Percentiles rank a stretch among this genome's conserved stretches.
Conservation (phyloP, 1,140 invertebrate genomes). For the Papilio aristodemus region DNA sequence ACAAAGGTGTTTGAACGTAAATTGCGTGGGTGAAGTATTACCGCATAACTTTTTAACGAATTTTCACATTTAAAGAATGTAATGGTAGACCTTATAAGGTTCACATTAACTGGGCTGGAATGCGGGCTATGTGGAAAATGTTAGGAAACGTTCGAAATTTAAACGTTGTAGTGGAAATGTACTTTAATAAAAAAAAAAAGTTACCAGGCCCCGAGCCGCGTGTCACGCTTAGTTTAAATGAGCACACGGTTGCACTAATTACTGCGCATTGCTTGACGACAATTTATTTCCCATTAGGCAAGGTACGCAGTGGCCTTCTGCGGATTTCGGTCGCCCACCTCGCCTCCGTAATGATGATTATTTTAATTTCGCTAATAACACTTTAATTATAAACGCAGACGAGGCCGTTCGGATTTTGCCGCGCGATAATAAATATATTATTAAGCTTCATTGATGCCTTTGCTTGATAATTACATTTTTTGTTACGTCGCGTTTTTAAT, state of each 20-base stretch:
- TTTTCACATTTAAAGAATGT: constrained; percentile 26
- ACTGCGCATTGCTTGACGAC: constrained; percentile 64
- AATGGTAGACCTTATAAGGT: constrained; percentile 15
- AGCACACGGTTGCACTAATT: constrained; percentile 68
- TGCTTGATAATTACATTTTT: constrained; percentile 34
- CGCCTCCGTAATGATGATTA: constrained; percentile 62
- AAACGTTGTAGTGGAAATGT: constrained; percentile 37
- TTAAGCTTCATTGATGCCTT: constrained; percentile 36
- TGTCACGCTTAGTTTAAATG: constrained; percentile 73
- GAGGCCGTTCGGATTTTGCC: constrained; percentile 48
- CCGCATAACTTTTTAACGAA: constrained; percentile 19
- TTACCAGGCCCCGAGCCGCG: constrained; percentile 49
- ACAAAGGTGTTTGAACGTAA: constrained; percentile 12
- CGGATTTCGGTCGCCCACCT: constrained; percentile 69
- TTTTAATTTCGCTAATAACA: constrained; percentile 77
- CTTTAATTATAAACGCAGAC: constrained; percentile 65
- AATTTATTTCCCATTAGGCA: constrained; percentile 78
- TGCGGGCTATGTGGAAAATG: constrained; percentile 1
- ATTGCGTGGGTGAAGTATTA: constrained; percentile 11
- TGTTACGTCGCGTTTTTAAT: constrained; percentile 33
- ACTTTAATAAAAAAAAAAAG: constrained; percentile 63
- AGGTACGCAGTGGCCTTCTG: constrained; percentile 55
- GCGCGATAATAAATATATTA: constrained; percentile 45
- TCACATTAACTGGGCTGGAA: constrained; percentile 3
- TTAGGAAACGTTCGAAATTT: constrained; percentile 26